phyloP scores from a whole-genome alignment of 1,140 invertebrate species.

The Paralvinella palmiformis region DNA sequence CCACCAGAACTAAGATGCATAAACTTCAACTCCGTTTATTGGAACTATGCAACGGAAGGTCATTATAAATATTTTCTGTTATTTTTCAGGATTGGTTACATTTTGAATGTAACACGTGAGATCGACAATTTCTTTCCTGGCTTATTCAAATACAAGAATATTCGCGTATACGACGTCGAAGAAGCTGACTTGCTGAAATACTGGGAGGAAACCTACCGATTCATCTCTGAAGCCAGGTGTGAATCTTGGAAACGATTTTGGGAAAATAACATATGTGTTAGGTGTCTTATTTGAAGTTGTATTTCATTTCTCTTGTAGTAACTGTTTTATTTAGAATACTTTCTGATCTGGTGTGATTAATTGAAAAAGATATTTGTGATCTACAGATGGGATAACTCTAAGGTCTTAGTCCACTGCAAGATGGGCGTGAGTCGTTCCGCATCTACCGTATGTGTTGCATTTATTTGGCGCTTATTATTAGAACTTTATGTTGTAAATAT shows the following conservation, averaged over 20 bases:
- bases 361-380: not conserved
- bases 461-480: not conserved
- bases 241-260: too few relatives aligned
- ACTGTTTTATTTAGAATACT: not conserved
- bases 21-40: too few relatives aligned
- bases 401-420: conserved; percentile 95
- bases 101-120: conserved; percentile 94
- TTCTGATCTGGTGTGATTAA: not conserved
- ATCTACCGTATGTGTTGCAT: conserved; percentile 71
- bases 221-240: conserved; percentile 85
- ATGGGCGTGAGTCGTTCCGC: conserved; percentile 98
- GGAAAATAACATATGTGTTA: too few relatives aligned
- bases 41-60: conserved; percentile 91
- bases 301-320: too few relatives aligned
- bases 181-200: conserved; percentile 91
- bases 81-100: conserved; percentile 75
- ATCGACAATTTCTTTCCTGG: conserved; percentile 99
- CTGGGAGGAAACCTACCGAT: conserved; percentile 96
- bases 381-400: conserved; percentile 71
- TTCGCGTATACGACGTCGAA: conserved; percentile 94
- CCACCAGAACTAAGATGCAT: too few relatives aligned
- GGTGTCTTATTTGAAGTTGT: too few relatives aligned
- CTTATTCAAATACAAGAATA: conserved; percentile 91
- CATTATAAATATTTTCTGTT: conserved; percentile 38
- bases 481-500: not conserved